Evolutionary conservation across 1,140 invertebrate genomes (phyloP).

Genomic region (Gonioctena quinquepunctata): DNA sequence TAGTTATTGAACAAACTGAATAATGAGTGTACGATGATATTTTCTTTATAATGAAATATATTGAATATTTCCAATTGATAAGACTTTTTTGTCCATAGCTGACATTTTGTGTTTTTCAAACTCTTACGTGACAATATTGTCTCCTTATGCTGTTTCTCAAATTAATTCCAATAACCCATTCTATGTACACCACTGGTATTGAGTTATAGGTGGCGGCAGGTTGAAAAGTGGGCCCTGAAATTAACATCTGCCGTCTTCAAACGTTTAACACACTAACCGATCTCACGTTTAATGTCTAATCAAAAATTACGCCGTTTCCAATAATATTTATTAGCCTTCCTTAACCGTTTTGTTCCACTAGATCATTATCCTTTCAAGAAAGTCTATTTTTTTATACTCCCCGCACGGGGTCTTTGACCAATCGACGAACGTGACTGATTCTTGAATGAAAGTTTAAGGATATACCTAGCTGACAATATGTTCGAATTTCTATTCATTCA

Average conservation of each 20-base stretch:
- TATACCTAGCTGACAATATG: not conserved
- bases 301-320: constrained; percentile 3
- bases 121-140: too few species aligned
- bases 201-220: not conserved
- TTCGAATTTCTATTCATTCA: not conserved
- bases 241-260: constrained; percentile 1
- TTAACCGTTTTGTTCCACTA: not conserved
- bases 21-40: too few species aligned
- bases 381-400: too few species aligned
- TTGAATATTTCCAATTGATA: too few species aligned
- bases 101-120: too few species aligned
- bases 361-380: too few species aligned
- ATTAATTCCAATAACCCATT: too few species aligned
- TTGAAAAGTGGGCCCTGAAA: not conserved
- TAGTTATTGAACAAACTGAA: too few species aligned
- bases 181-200: not conserved
- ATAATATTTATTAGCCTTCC: constrained; percentile 1
- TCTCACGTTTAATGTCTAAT: constrained; percentile 4
- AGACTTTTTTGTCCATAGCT: too few species aligned
- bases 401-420: not conserved
- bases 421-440: not conserved
- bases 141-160: too few species aligned
- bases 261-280: not conserved
- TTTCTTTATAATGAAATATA: too few species aligned
- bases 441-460: not conserved